Conservation (phyloP, 2,797 vertebrate species). For the Takifugu rubripes region DNA sequence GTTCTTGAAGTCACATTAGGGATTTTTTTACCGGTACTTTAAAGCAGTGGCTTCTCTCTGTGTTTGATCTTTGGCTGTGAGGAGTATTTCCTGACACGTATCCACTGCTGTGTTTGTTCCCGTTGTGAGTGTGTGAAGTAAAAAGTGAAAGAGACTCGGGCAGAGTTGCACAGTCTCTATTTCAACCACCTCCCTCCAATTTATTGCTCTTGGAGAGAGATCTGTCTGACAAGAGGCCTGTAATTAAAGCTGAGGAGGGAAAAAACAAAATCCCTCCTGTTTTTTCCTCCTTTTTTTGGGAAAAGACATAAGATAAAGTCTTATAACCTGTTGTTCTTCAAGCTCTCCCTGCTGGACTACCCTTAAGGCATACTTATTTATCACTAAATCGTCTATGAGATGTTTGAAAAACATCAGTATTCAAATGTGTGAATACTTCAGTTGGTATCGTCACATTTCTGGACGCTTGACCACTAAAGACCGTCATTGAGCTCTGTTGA, state of each 20-base stretch:
- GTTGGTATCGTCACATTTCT: slow-evolving; percentile 15
- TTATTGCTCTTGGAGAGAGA: slow-evolving; percentile 76
- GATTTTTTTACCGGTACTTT: slow-evolving; percentile 2
- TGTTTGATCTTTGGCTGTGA: slow-evolving; percentile 5
- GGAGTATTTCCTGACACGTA: slow-evolving; percentile 8
- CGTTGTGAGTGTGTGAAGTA: slow-evolving; percentile 40
- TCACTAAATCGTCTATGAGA: not conserved
- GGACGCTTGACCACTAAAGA: slow-evolving; percentile 26
- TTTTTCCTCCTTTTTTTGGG: slow-evolving; percentile 30
- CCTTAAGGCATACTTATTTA: too few species aligned
- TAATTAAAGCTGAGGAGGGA: slow-evolving; percentile 75
- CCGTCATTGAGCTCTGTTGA: slow-evolving; percentile 44
- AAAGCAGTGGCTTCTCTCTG: slow-evolving; percentile 3
- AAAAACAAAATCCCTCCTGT: slow-evolving; percentile 48
- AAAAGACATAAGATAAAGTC: slow-evolving; percentile 12
- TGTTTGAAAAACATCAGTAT: slow-evolving; percentile 1
- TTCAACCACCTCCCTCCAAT: slow-evolving; percentile 72
- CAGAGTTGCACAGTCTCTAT: slow-evolving; percentile 56
- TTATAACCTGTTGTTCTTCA: slow-evolving; percentile 16
- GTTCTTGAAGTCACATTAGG: slow-evolving; percentile 8
- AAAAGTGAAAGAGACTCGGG: slow-evolving; percentile 58
- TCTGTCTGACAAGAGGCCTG: slow-evolving; percentile 73
- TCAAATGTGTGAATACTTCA: not conserved
- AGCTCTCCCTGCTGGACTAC: slow-evolving; percentile 3
- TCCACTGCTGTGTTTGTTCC: slow-evolving; percentile 26